phyloP scores from a whole-genome alignment of 92 coral and sea anemone genomes.

The Nematostella vectensis region DNA sequence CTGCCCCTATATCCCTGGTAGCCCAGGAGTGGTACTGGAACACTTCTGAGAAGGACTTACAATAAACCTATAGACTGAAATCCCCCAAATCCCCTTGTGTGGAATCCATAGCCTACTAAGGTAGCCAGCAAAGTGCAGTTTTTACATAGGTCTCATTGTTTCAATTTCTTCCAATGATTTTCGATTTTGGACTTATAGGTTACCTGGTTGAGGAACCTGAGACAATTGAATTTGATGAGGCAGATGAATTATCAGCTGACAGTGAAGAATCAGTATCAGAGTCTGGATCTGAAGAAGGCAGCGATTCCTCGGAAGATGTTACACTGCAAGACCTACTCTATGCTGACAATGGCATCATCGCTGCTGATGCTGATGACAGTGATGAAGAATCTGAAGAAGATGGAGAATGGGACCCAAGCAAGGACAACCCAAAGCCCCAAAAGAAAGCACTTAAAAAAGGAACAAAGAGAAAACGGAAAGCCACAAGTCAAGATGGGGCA shows the following conservation, averaged over 20 bases:
- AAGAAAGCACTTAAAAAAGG: slow-evolving; percentile 31
- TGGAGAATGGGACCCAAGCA: slow-evolving; percentile 85
- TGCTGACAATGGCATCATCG: slow-evolving; percentile 36
- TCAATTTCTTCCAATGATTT: too few relatives aligned
- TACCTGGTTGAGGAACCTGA: slow-evolving; percentile 89
- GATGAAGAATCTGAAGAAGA: slow-evolving; percentile 60
- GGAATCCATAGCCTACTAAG: too few relatives aligned
- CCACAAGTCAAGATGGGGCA: slow-evolving; percentile 3
- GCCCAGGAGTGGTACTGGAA: too few relatives aligned
- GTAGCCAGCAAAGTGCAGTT: too few relatives aligned
- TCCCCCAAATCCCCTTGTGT: too few relatives aligned
- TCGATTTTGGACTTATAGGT: slow-evolving; percentile 42
- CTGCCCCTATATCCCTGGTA: too few relatives aligned
- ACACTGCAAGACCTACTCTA: slow-evolving; percentile 49
- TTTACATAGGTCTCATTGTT: too few relatives aligned
- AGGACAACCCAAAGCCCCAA: slow-evolving; percentile 60
- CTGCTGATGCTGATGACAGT: slow-evolving; percentile 43
- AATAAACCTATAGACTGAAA: too few relatives aligned
- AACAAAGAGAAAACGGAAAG: slow-evolving; percentile 28
- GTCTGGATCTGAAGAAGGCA: slow-evolving; percentile 36
- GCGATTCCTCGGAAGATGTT: slow-evolving; percentile 37
- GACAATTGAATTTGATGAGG: slow-evolving; percentile 69
- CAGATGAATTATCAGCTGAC: slow-evolving; percentile 43
- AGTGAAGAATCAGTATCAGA: slow-evolving; percentile 53
- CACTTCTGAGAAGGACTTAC: too few relatives aligned